Evolutionary conservation across 2,888 invertebrate species (phyloP), one percentile per base, ranked within the genome.

Genomic region (Phengaris alcon): DNA sequence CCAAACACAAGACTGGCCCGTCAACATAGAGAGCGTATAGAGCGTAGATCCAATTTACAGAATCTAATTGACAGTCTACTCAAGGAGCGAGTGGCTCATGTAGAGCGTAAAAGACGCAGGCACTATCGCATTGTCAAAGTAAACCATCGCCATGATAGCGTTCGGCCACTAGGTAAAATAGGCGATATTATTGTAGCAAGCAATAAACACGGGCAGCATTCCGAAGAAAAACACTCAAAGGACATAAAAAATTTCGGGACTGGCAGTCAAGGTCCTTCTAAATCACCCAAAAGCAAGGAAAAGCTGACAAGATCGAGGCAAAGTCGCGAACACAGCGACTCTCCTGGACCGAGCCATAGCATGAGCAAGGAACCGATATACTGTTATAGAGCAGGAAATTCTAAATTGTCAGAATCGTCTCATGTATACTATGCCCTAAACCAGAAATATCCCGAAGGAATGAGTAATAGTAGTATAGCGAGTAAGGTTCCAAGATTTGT

Each of bases 161-260:
- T 88, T 77, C 84, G 89, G 77, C 84, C 90, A 4, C 78, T 92
- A 8, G 93, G 93, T 6, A 93, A 93, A 82, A 93, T 92, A 22
- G 93, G 93, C 5, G 93, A 92, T 80, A 91, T 93, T 15, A 93
- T 93, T 74, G 93, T 93, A 9, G 93, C 93, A 10, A 93, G 90
- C 80, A 89, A 93, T 77, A 92, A 93, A 80, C 87, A 89, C 75
- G 88, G 82, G 73, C 85, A 85, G 46, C 83, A 84, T 6, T 84
- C 84, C 75, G 89, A 88, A 6, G 82, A 82, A 55, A 87, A 90
- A 44, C 12, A 13, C 13, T 22, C 6, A 35, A 12, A 13, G 12
- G 88, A 88, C 80, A 82, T 57, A 0, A 52, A 72, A 8, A 22
- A 68, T 13, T 46, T 10, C 12, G 9, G 9, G 5, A 59, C 59